Evolutionary conservation across 1,140 invertebrate genomes (phyloP).

Genomic region (Papilio machaon): DNA sequence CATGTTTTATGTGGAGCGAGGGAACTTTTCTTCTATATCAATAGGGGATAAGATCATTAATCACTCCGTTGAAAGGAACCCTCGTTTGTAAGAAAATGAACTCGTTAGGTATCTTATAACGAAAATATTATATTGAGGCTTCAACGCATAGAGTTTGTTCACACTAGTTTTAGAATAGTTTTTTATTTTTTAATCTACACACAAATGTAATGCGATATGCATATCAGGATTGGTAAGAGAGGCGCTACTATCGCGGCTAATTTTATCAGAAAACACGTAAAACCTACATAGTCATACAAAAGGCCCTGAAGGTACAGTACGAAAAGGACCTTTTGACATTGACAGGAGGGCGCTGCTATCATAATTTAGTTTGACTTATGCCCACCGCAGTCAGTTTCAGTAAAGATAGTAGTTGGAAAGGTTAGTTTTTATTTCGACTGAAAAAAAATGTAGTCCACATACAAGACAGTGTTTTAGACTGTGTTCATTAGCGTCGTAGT

Average conservation of each 20-base stretch:
- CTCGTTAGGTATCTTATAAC: slow-evolving; percentile 16
- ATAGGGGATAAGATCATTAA: slow-evolving; percentile 1
- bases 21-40: not conserved
- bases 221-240: too few species aligned
- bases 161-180: not conserved
- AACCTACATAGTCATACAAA: too few species aligned
- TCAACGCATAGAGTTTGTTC: not conserved
- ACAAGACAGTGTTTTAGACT: not conserved
- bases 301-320: too few species aligned
- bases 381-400: too few species aligned
- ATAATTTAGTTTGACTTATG: too few species aligned
- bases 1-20: slow-evolving; percentile 4
- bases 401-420: not conserved
- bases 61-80: not conserved
- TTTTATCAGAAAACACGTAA: too few species aligned
- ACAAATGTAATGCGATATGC: too few species aligned
- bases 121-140: slow-evolving; percentile 4
- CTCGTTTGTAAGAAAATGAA: slow-evolving; percentile 25
- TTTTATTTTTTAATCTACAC: too few species aligned
- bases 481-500: not conserved
- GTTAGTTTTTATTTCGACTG: not conserved
- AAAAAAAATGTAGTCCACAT: not conserved
- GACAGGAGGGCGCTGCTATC: too few species aligned
- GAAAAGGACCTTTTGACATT: too few species aligned
- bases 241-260: too few species aligned